phyloP scores from a whole-genome alignment of 2,113 vertebrate genomes.

The Verasper variegatus region DNA sequence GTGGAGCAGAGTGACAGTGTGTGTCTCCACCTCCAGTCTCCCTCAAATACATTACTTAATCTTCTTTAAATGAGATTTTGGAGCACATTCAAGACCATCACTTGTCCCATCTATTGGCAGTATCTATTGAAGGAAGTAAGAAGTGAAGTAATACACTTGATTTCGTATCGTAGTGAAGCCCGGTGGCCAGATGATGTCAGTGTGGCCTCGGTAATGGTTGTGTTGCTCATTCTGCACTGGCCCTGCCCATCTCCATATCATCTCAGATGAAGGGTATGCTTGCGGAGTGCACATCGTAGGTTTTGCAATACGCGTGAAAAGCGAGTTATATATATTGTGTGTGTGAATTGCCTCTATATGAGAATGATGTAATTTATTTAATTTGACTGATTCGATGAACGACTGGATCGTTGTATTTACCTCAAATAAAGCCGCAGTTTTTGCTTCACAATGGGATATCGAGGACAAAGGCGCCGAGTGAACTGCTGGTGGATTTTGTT shows the following conservation, averaged over 20 bases:
- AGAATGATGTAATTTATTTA: not conserved
- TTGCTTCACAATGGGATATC: slow-evolving; percentile 34
- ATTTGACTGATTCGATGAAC: fast-evolving
- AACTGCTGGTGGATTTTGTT: slow-evolving; percentile 45
- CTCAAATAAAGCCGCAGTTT: not conserved
- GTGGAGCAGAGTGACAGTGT: not conserved
- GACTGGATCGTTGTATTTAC: fast-evolving
- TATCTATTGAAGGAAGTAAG: not conserved
- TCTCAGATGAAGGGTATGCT: slow-evolving; percentile 9
- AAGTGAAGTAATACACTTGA: not conserved
- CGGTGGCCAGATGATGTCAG: slow-evolving; percentile 67
- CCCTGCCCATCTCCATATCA: slow-evolving; percentile 48
- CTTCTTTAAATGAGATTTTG: too few relatives aligned
- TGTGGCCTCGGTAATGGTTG: slow-evolving; percentile 36
- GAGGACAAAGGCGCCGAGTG: slow-evolving; percentile 57
- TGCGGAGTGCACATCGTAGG: not conserved
- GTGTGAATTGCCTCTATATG: fast-evolving
- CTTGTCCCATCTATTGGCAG: too few relatives aligned
- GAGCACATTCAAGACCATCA: too few relatives aligned
- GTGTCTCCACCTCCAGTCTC: not conserved
- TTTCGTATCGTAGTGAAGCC: not conserved
- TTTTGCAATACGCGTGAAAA: not conserved
- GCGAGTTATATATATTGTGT: not conserved
- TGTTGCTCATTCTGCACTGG: not conserved
- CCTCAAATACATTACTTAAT: too few relatives aligned